Conservation (phyloP, 2,797 vertebrate species). For the Rhinogobio ventralis region DNA sequence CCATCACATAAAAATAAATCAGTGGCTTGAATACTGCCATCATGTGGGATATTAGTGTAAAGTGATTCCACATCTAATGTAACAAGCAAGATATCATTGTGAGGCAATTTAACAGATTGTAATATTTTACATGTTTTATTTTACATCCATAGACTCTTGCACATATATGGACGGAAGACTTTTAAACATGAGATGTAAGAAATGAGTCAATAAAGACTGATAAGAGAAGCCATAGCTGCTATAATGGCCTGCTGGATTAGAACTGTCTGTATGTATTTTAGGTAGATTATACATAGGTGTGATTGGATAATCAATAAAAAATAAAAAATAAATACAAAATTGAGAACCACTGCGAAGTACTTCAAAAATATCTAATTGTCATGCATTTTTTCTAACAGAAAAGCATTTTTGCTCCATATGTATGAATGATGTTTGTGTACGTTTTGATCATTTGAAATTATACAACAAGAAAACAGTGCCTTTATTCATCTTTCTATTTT, state of each 20-base stretch:
- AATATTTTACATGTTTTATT: neutral
- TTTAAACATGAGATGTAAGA: neutral
- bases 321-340: neutral
- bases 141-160: neutral
- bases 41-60: neutral
- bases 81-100: neutral
- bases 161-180: neutral
- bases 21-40: neutral
- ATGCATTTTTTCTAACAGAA: neutral
- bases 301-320: neutral
- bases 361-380: neutral
- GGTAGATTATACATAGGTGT: too few relatives aligned
- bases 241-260: neutral
- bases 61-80: neutral
- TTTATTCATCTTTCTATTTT: too few relatives aligned
- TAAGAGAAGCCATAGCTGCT: neutral
- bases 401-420: neutral
- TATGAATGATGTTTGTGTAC: neutral
- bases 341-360: too few relatives aligned
- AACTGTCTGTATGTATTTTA: neutral
- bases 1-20: neutral
- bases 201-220: neutral
- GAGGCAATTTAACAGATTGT: neutral
- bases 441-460: too few relatives aligned
- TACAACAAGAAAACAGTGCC: too few relatives aligned